Evolutionary conservation across 2,113 vertebrate species (phyloP), one percentile per base, ranked within the genome.

Genomic region (Antechinus flavipes): DNA sequence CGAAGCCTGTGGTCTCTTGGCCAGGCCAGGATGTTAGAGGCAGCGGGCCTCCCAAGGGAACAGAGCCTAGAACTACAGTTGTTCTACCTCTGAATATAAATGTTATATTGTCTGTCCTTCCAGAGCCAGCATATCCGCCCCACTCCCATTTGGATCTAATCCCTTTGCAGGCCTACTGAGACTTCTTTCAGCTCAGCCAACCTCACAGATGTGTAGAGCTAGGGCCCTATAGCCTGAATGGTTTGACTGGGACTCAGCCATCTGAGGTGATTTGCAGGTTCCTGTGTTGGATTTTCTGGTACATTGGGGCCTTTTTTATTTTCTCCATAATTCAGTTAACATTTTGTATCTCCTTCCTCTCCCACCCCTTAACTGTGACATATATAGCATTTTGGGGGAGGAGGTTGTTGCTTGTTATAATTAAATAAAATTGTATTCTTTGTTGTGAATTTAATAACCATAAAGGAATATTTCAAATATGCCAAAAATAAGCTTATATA

Each of bases 1-100:
- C 96, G 93, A 90, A 94, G 96, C 96, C 95, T 97, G 97, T 95
- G 97, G 97, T 97, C 97, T 97, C 89, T 35, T 55, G 91, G 91
- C 27, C 61, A 52, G 84, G 96, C 96, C 97, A 96, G 95, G 53
- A 89, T 96, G 95, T 58, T 90, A 94, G 91, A 93, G 54, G 95
- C 91, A 90, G 76, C 54, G 9, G 94, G 24, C 91, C 96, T 97
- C 95, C 96, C 95, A 91, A 93, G 97, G 97, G 96, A 98, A 95
- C 90, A 93, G 89, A 95, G 96, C 97, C 96, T 97, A 97, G 94
- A 96, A 92, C 96, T 97, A 94, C 96, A 92, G 95, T 54, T 8
- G 91, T 92, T 93, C 91, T 76, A 90, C 52, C 90, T 93, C 93
- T 19, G 94, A 95, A 93, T 94, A 98, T 95, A 98, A 96, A 96